Base-by-base conservation (phyloP, 2,797 vertebrate genomes). In the Cossypha heuglini region DNA sequence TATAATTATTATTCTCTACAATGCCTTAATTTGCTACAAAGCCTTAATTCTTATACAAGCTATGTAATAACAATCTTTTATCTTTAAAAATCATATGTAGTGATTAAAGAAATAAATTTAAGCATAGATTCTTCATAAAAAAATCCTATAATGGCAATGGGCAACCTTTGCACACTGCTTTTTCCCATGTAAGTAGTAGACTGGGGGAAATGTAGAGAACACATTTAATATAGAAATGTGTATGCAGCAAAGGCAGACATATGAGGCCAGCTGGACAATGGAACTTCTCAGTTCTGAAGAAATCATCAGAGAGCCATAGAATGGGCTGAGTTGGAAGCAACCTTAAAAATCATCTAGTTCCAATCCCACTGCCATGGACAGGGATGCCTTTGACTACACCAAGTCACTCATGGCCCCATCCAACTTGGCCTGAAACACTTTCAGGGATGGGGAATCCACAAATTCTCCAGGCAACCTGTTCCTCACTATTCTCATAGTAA, bases 61-160 rank as follows among this genome's bases (percentile, higher is more conserved):
- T 78, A 25, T 31, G 14, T 52, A 86, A 76, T 62, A 75, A 37
- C 12, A 48, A 42, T 28, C 18, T 88, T 87, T 66, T 73, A 14
- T 89, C 78, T 93, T 91, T 84, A 95, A 91, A 94, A 58, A 57
- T 72, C 24, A 64, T 58, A 33, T 84, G 20, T 67, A 85, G 74
- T 72, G 74, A 88, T 67, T 33, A 40, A 91, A 77, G 69, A 90
- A 69, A 86, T 72, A 54, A 78, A 85, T 88, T 90, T 82, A 86
- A 94, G 69, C 86, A 85, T 35, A 12, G 51, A 88, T 67, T 40
- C 21, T 69, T 77, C 18, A 37, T 13, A 15, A 37, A 78, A 52
- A 64, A 80, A 46, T 72, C 20, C 29, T 57, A 10, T 57, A 61
- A 77, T 43, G 16, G 29, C 42, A 75, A 38, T 33, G 31, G 38